A percentile compares a stretch with the other conserved stretches of the same genome.
Evolutionary conservation across 2,888 invertebrate species (phyloP).

Genomic region (Spilarctia lutea): DNA sequence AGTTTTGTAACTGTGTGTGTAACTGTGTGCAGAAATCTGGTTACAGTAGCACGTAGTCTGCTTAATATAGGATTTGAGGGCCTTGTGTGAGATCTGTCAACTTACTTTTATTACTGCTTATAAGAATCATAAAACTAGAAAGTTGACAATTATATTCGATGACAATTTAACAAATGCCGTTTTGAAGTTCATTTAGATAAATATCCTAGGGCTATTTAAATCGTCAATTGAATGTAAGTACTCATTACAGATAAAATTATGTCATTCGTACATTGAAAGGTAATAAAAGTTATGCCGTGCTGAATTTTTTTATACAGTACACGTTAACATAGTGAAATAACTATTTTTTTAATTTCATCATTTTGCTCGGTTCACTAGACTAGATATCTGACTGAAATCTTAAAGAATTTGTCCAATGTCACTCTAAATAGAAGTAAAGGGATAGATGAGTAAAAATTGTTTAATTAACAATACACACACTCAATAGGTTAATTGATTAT

Average conservation of each 20-base stretch:
- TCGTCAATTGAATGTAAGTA: not conserved
- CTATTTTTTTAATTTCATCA: not conserved
- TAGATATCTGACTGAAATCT: not conserved
- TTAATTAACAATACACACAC: constrained; percentile 49
- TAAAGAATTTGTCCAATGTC: not conserved
- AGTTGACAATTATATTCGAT: not conserved
- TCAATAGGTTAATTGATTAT: constrained; percentile 61
- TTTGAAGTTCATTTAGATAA: not conserved
- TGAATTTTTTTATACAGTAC: not conserved
- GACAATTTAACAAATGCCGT: too few relatives aligned
- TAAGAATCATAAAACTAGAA: not conserved
- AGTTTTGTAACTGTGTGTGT: too few relatives aligned
- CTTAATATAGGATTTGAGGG: too few relatives aligned
- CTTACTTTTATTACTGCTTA: too few relatives aligned
- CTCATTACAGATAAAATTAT: too few relatives aligned
- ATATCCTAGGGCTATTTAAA: not conserved
- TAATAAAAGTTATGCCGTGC: too few relatives aligned
- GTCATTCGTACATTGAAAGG: too few relatives aligned
- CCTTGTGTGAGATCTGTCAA: too few relatives aligned
- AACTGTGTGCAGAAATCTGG: too few relatives aligned
- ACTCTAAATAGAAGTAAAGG: constrained; percentile 1
- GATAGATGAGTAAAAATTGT: constrained; percentile 24
- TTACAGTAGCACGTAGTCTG: too few relatives aligned
- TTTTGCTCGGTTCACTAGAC: not conserved
- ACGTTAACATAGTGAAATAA: not conserved